Evolutionary conservation across 2,113 vertebrate genomes (phyloP).

Genomic region (Ariopsis seemanni): DNA sequence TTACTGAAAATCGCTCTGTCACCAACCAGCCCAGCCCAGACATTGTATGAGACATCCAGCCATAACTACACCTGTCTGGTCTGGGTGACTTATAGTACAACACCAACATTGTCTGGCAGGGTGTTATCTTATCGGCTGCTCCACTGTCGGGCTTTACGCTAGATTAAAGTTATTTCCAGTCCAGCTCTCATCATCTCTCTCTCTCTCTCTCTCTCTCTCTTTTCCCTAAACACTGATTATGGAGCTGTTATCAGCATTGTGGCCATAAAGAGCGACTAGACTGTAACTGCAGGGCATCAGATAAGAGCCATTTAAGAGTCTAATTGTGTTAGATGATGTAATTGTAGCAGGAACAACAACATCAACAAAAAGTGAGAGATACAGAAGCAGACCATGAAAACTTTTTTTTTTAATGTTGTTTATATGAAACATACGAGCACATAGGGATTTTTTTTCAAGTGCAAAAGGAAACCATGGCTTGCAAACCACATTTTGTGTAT

Average conservation of each 20-base stretch:
- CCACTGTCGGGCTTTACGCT: conserved; percentile 12
- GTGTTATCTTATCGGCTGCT: conserved; percentile 34
- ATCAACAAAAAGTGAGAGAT: neutral
- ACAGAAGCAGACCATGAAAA: neutral
- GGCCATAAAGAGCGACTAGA: conserved; percentile 31
- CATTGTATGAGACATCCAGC: conserved; percentile 35
- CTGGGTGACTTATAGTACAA: conserved; percentile 14
- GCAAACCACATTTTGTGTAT: conserved; percentile 7
- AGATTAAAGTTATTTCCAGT: conserved; percentile 33
- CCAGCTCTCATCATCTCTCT: neutral
- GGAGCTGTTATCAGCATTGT: conserved; percentile 28
- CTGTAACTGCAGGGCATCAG: conserved; percentile 35
- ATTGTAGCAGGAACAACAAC: conserved; percentile 8
- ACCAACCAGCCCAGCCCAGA: conserved; percentile 34
- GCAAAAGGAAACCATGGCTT: neutral
- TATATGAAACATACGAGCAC: neutral
- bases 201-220: conserved; percentile 4
- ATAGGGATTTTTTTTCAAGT: neutral
- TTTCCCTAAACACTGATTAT: conserved; percentile 22
- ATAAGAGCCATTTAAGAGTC: conserved; percentile 36
- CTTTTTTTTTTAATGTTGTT: neutral
- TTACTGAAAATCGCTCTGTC: conserved; percentile 19
- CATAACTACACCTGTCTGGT: conserved; percentile 44
- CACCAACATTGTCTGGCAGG: conserved; percentile 20
- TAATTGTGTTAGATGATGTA: conserved; percentile 29